Conservation (phyloP, 2,888 invertebrate species). For the Alitta virens region DNA sequence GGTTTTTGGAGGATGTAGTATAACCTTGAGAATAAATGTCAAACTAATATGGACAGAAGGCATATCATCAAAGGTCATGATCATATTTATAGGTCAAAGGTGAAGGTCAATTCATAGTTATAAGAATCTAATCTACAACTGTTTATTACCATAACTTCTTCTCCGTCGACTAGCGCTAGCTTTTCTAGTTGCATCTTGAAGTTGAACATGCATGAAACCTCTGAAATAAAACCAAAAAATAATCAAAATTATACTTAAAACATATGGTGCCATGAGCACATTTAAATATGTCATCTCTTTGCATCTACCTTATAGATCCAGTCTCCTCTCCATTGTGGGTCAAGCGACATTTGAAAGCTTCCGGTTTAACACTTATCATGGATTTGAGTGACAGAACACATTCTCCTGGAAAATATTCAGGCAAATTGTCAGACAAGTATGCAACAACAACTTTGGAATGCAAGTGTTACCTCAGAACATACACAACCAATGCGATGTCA, state of each 20-base stretch:
- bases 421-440: too few species aligned
- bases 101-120: too few species aligned
- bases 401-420: slow-evolving; percentile 38
- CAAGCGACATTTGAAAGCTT: slow-evolving; percentile 42
- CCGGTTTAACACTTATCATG: slow-evolving; percentile 44
- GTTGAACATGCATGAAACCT: slow-evolving; percentile 39
- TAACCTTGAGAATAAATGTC: too few species aligned
- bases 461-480: background rate
- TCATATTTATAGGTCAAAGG: too few species aligned
- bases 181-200: slow-evolving; percentile 14
- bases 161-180: slow-evolving; percentile 18
- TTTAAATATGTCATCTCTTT: too few species aligned
- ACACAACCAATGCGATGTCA: background rate
- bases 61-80: too few species aligned
- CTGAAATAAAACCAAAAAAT: slow-evolving; percentile 19
- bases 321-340: slow-evolving; percentile 52
- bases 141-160: slow-evolving; percentile 36
- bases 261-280: background rate
- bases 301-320: slow-evolving; percentile 49
- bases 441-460: background rate
- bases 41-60: too few species aligned
- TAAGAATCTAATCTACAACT: too few species aligned
- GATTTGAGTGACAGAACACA: slow-evolving; percentile 50
- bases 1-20: too few species aligned
- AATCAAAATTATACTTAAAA: background rate